A percentile compares a stretch with the other conserved stretches of the same genome.
Conservation (phyloP, 2,113 vertebrate genomes). For the Crotalus helleri region DNA sequence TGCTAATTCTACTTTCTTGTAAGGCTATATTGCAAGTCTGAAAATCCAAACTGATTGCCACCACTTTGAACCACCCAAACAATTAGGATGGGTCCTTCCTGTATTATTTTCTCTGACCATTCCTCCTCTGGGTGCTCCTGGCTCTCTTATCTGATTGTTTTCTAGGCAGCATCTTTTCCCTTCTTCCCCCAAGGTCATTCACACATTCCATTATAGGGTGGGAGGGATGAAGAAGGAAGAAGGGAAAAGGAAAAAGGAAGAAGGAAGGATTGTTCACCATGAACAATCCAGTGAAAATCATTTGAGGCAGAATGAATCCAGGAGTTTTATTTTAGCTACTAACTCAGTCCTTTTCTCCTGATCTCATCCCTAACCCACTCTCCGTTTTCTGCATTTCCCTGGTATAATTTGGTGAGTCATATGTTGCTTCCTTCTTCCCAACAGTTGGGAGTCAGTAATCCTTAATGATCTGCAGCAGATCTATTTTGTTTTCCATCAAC, state of each 20-base stretch:
- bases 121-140: not conserved
- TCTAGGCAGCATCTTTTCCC: not conserved
- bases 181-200: no score
- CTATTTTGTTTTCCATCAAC: not conserved
- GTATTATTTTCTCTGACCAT: not conserved
- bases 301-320: no score
- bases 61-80: not conserved
- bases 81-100: not conserved
- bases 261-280: not conserved
- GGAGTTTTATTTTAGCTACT: not conserved
- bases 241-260: not conserved
- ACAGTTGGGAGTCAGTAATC: not conserved
- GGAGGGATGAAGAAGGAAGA: not conserved
- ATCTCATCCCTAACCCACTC: not conserved
- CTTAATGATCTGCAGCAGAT: not conserved
- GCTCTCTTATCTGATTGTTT: not conserved
- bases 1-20: not conserved
- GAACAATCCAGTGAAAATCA: no score
- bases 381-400: not conserved
- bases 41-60: not conserved
- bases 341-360: not conserved
- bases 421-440: not conserved
- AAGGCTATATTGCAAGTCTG: not conserved
- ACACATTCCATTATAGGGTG: not conserved
- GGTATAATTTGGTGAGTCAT: not conserved